Conservation (phyloP, 2,797 vertebrate genomes). For the Notolabrus celidotus region DNA sequence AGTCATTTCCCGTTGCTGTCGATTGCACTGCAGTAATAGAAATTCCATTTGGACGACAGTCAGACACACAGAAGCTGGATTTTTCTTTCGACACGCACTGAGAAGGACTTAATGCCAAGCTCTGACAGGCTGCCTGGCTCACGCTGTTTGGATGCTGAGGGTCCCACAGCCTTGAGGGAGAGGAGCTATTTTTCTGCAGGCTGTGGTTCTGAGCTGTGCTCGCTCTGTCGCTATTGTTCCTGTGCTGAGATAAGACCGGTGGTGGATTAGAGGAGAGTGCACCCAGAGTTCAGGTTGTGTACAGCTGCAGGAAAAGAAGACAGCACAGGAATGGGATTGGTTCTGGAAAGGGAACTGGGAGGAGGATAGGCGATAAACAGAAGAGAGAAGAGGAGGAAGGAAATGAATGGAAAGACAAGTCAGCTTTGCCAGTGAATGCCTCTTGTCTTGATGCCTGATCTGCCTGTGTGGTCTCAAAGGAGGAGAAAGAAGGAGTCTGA, state of each 20-base stretch:
- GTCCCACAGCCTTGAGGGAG: constrained; percentile 65
- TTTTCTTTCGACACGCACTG: constrained; percentile 38
- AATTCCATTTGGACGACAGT: constrained; percentile 61
- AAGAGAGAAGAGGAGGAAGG: constrained; percentile 27
- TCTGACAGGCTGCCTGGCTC: constrained; percentile 68
- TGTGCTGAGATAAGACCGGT: constrained; percentile 73
- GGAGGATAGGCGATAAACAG: constrained; percentile 39
- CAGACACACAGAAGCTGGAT: constrained; percentile 49
- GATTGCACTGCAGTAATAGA: constrained; percentile 43
- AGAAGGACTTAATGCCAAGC: constrained; percentile 63
- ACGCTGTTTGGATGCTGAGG: constrained; percentile 43
- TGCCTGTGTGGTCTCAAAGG: constrained; percentile 61
- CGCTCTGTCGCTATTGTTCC: constrained; percentile 79
- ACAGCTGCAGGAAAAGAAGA: constrained; percentile 48
- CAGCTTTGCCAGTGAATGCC: constrained; percentile 22
- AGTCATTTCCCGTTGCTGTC: constrained; percentile 43
- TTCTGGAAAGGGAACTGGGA: constrained; percentile 50
- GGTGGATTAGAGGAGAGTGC: constrained; percentile 81
- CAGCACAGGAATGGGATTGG: constrained; percentile 54
- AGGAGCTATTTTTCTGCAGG: constrained; percentile 67
- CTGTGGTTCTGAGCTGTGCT: constrained; percentile 59
- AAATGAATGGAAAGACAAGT: constrained; percentile 24
- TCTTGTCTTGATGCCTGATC: constrained; percentile 55
- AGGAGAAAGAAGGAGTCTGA: constrained; percentile 23
- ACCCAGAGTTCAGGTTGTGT: constrained; percentile 81